Evolutionary conservation across 2,113 vertebrate genomes (phyloP).

Genomic region (Synchiropus splendidus): DNA sequence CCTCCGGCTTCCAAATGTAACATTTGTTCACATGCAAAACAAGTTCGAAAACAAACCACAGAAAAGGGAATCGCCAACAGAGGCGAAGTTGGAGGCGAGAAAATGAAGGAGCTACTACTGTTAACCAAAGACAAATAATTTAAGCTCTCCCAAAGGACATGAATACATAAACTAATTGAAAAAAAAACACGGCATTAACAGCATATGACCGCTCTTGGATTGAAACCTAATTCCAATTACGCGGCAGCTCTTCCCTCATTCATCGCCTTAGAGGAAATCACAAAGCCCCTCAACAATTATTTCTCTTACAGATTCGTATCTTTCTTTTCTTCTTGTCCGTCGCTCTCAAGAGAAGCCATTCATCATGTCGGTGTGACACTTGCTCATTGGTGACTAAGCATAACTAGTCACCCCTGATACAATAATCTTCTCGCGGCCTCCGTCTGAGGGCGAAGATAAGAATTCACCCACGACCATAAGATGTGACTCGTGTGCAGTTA

Average conservation of each 20-base stretch:
- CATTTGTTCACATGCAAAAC: constrained; percentile 29
- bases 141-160: constrained; percentile 2
- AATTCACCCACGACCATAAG: constrained; percentile 1
- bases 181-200: constrained; percentile 14
- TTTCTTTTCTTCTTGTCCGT: constrained; percentile 17
- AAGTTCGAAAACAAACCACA: too few relatives aligned
- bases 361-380: constrained; percentile 30
- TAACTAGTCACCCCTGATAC: constrained; percentile 26
- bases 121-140: constrained; percentile 17
- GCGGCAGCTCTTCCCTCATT: constrained; percentile 9
- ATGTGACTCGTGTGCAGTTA: background rate
- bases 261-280: constrained; percentile 26
- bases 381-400: constrained; percentile 26
- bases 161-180: constrained; percentile 20
- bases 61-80: too few relatives aligned
- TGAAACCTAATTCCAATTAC: constrained; percentile 17
- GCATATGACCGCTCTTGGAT: constrained; percentile 14
- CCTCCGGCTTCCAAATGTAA: constrained; percentile 10
- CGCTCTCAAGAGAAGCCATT: constrained; percentile 22
- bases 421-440: constrained; percentile 8
- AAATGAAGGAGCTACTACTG: background rate
- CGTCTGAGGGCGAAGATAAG: constrained; percentile 2
- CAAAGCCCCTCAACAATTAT: constrained; percentile 43
- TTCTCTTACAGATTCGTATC: constrained; percentile 32
- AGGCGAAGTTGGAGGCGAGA: background rate